Evolutionary conservation across 2,888 invertebrate genomes (phyloP), one percentile per base, ranked within the genome.

Genomic region (Tribolium freemani): DNA sequence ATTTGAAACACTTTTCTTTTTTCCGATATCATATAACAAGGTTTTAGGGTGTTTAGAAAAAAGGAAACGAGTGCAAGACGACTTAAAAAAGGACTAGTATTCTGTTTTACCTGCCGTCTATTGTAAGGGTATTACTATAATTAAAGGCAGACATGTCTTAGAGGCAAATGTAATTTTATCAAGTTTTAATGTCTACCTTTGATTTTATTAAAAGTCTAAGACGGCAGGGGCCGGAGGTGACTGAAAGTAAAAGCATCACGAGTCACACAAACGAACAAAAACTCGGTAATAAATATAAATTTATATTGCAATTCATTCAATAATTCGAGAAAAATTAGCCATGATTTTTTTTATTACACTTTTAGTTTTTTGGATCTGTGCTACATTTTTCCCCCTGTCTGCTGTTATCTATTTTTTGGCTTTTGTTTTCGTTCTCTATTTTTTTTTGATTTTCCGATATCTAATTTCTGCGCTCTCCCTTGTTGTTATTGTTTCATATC

Each of bases 121-220:
- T 48, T 48, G 38, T 16, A 16, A 38, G 38, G n/a, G 21, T 53
- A 56, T 56, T 56, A 56, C 54, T 56, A 30, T 56, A 31, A 56
- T 56, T 56, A 30, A 56, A 56, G n/a, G 54, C 30, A 56, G 54
- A 56, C 54, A 30, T 56, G 26, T 31, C 54, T 53, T 51, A 31
- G 8, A 56, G 54, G 54, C 54, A 56, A 56, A 30, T 13, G 26
- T n/a, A 30, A n/a, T 56, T 56, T 30, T 30, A n/a, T 13, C 31
- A 56, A 30, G 11, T 9, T 56, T 56, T 56, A 26, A 56, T 38
- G 38, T 38, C 38, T 38, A 38, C 38, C 38, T 38, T 38, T 16
- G 16, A 31, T 31, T 31, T 31, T 31, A 31, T 31, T 31, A 31
- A 31, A 31, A 31, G 9, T 31, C 31, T 31, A 31, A 31, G 31